Conservation (phyloP, 2,888 invertebrate genomes). For the Crematogaster levior region DNA sequence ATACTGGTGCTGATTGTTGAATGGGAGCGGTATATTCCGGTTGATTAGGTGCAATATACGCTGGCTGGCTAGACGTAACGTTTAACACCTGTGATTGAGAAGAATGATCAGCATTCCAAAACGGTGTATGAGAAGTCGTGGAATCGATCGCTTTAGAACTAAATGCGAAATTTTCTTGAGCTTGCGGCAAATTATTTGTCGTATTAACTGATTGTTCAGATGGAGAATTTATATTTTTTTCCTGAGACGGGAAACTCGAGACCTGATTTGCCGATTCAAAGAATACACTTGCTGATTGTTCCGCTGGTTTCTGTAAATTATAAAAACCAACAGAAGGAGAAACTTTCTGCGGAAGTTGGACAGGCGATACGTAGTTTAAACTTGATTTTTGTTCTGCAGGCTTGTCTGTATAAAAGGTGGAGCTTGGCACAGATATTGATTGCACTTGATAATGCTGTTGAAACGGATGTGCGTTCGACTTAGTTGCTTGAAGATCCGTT, state of each 20-base stretch:
- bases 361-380: conserved; percentile 32
- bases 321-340: not conserved
- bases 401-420: conserved; percentile 42
- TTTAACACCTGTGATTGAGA: not conserved
- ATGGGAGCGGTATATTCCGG: not conserved
- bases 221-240: conserved; percentile 3
- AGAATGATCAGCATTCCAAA: conserved; percentile 46
- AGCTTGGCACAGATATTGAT: conserved; percentile 3
- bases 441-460: conserved; percentile 53
- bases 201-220: not conserved
- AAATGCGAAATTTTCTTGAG: not conserved
- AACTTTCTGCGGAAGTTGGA: not conserved
- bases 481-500: conserved; percentile 24
- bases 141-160: conserved; percentile 1
- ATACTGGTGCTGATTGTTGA: conserved; percentile 63
- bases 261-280: conserved; percentile 39
- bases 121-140: not conserved
- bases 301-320: not conserved
- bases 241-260: conserved; percentile 13
- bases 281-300: conserved; percentile 38
- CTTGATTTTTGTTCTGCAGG: conserved; percentile 45
- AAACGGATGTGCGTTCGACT: conserved; percentile 31
- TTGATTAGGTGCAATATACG: not conserved
- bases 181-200: conserved; percentile 20
- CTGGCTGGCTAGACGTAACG: conserved; percentile 10